These are phyloP conservation scores for Scolanthus callimorphus DNA, from an alignment of 92 coral and sea anemone genomes.

Conservation along the genomic window DNA sequence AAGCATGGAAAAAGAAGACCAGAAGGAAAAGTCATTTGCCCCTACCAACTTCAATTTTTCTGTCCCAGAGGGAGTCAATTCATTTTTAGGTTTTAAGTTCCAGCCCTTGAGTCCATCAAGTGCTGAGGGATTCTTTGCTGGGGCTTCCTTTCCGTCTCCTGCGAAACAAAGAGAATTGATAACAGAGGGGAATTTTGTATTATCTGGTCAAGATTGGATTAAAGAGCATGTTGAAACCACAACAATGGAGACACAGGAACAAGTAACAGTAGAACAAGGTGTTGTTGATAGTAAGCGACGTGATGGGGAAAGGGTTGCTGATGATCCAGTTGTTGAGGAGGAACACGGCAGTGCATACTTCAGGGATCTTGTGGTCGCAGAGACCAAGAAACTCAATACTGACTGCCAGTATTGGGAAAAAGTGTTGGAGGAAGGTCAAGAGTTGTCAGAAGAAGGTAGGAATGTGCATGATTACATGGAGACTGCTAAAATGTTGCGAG, in stretches of 20 bases:
- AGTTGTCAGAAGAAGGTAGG: conserved; percentile 79
- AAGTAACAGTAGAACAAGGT: background rate
- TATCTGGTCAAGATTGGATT: background rate
- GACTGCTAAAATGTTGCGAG: too few relatives aligned
- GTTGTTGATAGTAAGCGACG: background rate
- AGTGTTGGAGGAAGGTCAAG: conserved; percentile 28
- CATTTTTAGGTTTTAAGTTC: conserved; percentile 70
- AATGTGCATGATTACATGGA: too few relatives aligned
- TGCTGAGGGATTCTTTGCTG: conserved; percentile 63
- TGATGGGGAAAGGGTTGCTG: background rate
- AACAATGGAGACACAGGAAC: background rate
- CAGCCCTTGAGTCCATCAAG: conserved; percentile 86
- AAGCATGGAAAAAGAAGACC: too few relatives aligned
- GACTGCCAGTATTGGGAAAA: conserved; percentile 70
- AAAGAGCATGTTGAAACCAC: background rate
- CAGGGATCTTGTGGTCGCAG: conserved; percentile 58
- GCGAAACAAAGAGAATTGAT: conserved; percentile 7
- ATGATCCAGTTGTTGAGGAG: background rate
- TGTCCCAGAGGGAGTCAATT: conserved; percentile 71
- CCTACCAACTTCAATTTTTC: conserved; percentile 75
- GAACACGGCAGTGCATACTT: conserved; percentile 38
- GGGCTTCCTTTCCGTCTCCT: conserved; percentile 47
- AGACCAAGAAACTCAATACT: conserved; percentile 57
- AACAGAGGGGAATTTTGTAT: conserved; percentile 14
- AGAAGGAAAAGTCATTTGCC: conserved; percentile 52